phyloP scores from a whole-genome alignment of 2,113 vertebrate genomes.

The Erythrocercus mccallii region DNA sequence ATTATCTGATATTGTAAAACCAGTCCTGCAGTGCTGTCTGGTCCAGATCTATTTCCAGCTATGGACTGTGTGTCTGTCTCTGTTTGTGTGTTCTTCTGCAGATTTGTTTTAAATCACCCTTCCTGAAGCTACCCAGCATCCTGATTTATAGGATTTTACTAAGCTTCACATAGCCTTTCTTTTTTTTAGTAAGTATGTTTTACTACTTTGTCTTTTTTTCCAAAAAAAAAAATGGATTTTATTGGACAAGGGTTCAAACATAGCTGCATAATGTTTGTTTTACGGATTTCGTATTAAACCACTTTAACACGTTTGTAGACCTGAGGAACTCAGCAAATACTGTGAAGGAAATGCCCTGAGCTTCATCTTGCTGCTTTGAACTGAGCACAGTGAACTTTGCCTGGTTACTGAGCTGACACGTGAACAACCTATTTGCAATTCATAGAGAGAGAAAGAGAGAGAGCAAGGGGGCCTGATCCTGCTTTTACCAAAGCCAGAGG shows the following conservation, averaged over 20 bases:
- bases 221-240: background rate
- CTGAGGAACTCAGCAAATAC: conserved; percentile 15
- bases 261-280: background rate
- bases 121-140: background rate
- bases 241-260: conserved; percentile 5
- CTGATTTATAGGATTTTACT: conserved; percentile 45
- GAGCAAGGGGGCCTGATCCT: background rate
- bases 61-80: background rate
- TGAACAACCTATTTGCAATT: conserved; percentile 46
- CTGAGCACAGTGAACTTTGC: background rate
- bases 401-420: conserved; percentile 30
- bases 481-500: conserved; percentile 16
- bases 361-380: conserved; percentile 1
- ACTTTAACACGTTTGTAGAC: conserved; percentile 43
- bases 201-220: conserved; percentile 32
- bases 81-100: background rate
- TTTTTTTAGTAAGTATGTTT: conserved; percentile 36
- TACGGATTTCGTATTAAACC: conserved; percentile 47
- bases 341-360: conserved; percentile 18
- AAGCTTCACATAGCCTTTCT: conserved; percentile 14
- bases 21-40: background rate
- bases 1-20: conserved; percentile 11
- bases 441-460: background rate
- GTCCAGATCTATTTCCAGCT: conserved; percentile 19
- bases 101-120: conserved; percentile 26